A percentile compares a stretch with the other conserved stretches of the same genome.
Evolutionary conservation across 1,140 invertebrate genomes (phyloP).

Genomic region (Campoletis sonorensis): DNA sequence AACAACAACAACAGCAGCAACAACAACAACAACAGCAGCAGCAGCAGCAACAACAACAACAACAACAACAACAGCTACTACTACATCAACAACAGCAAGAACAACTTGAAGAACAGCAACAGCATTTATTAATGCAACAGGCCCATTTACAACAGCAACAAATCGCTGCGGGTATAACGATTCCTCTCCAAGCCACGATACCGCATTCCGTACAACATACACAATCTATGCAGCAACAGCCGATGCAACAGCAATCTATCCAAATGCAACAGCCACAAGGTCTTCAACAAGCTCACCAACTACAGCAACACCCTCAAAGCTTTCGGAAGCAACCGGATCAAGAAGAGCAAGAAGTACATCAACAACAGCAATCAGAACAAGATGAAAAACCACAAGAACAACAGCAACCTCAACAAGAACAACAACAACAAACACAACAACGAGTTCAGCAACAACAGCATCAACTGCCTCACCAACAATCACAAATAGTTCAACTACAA

Average conservation of each 20-base stretch:
- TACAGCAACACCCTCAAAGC: constrained; percentile 69
- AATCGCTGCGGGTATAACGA: constrained; percentile 43
- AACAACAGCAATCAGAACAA: no score
- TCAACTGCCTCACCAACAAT: no score
- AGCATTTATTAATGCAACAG: constrained; percentile 77
- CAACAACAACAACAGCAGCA: constrained; percentile 51
- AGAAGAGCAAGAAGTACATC: no score
- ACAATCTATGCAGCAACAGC: constrained; percentile 48
- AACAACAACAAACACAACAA: no score
- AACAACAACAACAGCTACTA: constrained; percentile 22
- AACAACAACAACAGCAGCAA: not conserved
- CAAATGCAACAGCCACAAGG: constrained; percentile 51
- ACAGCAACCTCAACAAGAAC: no score
- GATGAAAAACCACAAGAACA: no score
- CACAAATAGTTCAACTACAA: no score
- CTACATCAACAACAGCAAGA: constrained; percentile 45
- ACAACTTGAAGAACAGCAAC: constrained; percentile 57
- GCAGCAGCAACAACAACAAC: constrained; percentile 56
- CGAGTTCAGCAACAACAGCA: constrained; percentile 74
- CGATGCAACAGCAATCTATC: constrained; percentile 38
- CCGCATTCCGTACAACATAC: not conserved
- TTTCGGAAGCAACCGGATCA: not conserved
- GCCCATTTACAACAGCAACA: constrained; percentile 63
- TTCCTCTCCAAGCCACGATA: constrained; percentile 50
- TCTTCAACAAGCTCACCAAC: constrained; percentile 72